These are phyloP conservation scores for Emberiza fucata DNA, from an alignment of 2,113 vertebrate species.

Conservation along the genomic window DNA sequence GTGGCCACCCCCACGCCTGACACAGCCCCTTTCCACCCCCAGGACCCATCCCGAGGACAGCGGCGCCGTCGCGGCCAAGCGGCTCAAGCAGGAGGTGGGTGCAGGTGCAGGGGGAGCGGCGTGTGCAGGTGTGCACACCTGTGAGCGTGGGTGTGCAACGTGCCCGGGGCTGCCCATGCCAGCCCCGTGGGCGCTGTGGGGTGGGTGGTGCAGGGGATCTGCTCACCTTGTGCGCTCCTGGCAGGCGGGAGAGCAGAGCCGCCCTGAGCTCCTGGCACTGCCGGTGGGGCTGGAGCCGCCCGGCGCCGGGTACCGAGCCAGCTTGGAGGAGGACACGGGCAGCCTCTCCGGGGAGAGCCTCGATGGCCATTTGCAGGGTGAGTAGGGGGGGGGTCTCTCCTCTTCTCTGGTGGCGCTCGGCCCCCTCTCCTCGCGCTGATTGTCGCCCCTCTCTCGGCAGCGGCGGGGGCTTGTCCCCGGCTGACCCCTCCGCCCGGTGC, in stretches of 20 bases:
- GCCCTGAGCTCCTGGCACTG: conserved; percentile 65
- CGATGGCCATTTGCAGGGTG: conserved; percentile 87
- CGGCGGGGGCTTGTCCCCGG: conserved; percentile 72
- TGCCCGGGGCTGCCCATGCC: background rate
- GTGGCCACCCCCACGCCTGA: background rate
- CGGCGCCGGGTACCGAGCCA: conserved; percentile 63
- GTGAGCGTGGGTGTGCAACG: background rate
- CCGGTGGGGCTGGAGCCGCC: conserved; percentile 63
- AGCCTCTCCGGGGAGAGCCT: conserved; percentile 87
- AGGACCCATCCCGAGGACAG: conserved; percentile 80
- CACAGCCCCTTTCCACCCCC: background rate
- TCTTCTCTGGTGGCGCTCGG: accelerated
- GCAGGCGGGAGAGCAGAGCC: conserved; percentile 74
- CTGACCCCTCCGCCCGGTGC: conserved; percentile 79
- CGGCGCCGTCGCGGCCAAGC: conserved; percentile 74
- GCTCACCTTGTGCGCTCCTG: background rate
- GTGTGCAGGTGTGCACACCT: background rate
- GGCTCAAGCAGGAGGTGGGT: conserved; percentile 88
- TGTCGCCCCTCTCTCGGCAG: conserved; percentile 47
- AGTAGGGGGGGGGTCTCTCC: background rate
- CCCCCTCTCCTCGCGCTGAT: background rate
- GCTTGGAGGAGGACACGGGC: conserved; percentile 84
- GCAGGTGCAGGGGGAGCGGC: background rate
- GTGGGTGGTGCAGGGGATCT: background rate
- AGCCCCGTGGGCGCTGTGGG: background rate